Percentiles rank a stretch among this genome's conserved stretches.
These are phyloP conservation scores for Mareca strepera DNA, from an alignment of 2,797 vertebrate species.

Conservation along the genomic window DNA sequence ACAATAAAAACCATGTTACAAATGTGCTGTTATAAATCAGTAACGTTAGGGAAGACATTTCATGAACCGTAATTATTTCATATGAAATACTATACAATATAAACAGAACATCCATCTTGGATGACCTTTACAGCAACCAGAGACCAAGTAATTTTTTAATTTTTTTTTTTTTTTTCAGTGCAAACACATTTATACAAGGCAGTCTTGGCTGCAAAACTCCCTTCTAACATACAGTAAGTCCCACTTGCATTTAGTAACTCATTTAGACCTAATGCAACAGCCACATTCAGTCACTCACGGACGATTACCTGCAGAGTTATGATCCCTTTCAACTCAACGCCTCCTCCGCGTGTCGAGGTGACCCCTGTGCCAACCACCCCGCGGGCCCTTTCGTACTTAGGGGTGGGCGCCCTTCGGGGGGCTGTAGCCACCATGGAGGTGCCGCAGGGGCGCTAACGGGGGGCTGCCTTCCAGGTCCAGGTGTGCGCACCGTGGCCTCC, in stretches of 20 bases:
- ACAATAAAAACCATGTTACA: slow-evolving; percentile 97
- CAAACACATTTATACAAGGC: slow-evolving; percentile 93
- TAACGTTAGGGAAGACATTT: slow-evolving; percentile 98
- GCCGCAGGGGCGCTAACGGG: background rate
- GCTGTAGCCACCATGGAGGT: background rate
- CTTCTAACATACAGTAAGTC: slow-evolving; percentile 86
- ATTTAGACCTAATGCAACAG: slow-evolving; percentile 83
- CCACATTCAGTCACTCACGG: slow-evolving; percentile 84
- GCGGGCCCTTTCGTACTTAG: slow-evolving; percentile 72
- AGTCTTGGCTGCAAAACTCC: slow-evolving; percentile 89
- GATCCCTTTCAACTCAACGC: slow-evolving; percentile 78
- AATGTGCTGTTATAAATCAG: slow-evolving; percentile 95
- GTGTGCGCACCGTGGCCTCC: background rate
- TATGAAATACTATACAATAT: slow-evolving; percentile 94
- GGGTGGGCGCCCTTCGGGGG: slow-evolving; percentile 62
- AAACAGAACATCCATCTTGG: slow-evolving; percentile 91
- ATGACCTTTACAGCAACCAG: slow-evolving; percentile 91
- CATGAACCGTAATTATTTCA: slow-evolving; percentile 94
- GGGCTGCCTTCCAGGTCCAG: background rate
- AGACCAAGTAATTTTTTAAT: slow-evolving; percentile 83
- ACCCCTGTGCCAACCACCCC: slow-evolving; percentile 71
- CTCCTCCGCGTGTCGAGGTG: slow-evolving; percentile 76
- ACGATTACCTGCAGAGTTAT: slow-evolving; percentile 81
- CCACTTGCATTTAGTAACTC: slow-evolving; percentile 85
- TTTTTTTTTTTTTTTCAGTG: slow-evolving; percentile 89